Evolutionary conservation across 2,797 vertebrate species (phyloP).

Genomic region (Margarornis squamiger): DNA sequence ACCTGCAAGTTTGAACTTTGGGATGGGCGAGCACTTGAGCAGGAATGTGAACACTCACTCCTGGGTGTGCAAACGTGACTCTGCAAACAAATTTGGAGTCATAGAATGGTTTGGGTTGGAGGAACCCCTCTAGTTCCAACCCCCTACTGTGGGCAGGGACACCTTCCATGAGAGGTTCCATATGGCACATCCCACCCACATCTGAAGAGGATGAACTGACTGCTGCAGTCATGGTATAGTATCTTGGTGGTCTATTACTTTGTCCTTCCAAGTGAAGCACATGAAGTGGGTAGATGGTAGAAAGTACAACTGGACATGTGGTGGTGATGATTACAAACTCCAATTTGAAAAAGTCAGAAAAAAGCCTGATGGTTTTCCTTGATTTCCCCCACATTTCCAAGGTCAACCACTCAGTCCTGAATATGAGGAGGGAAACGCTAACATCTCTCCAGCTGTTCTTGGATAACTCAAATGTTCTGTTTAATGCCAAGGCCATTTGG

Average conservation of each 20-base stretch:
- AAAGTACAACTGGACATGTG: not conserved
- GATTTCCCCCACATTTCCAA: not conserved
- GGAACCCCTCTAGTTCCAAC: not conserved
- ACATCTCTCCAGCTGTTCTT: not conserved
- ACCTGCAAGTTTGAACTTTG: not conserved
- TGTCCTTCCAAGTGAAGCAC: not conserved
- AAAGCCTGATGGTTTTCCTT: not conserved
- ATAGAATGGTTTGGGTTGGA: not conserved
- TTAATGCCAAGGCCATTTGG: not conserved
- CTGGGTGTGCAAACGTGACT: rapidly evolving
- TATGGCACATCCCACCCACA: not conserved
- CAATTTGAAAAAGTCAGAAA: not conserved
- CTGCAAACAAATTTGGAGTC: not conserved
- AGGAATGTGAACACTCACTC: rapidly evolving
- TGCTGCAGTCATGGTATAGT: not conserved
- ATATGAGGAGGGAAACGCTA: rapidly evolving
- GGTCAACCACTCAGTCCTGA: not conserved
- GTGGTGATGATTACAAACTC: not conserved
- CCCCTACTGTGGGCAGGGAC: not conserved
- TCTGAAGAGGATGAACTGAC: not conserved
- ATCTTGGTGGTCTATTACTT: not conserved
- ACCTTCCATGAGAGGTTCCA: not conserved
- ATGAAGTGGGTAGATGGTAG: not conserved
- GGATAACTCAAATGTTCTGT: not conserved
- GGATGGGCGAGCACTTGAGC: not conserved